phyloP scores from a whole-genome alignment of 2,888 invertebrate species.

The Andricus curvator region DNA sequence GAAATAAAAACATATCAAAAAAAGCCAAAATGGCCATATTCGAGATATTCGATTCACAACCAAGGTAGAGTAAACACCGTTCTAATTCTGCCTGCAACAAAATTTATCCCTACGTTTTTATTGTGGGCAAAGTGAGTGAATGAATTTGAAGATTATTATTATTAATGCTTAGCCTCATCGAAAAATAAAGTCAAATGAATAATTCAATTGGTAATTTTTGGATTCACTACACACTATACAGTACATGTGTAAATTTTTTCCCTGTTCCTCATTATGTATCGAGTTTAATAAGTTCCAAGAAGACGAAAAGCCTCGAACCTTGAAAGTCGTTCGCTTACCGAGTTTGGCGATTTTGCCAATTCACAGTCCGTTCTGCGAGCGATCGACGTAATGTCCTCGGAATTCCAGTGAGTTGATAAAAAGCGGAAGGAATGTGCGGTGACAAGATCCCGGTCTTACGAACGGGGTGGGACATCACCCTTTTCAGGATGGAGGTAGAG shows the following conservation, averaged over 20 bases:
- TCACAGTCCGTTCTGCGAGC: conserved; percentile 32
- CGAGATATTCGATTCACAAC: too few relatives aligned
- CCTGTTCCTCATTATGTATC: not conserved
- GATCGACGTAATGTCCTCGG: conserved; percentile 52
- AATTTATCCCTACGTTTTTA: too few relatives aligned
- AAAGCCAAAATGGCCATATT: too few relatives aligned
- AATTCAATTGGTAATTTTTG: not conserved
- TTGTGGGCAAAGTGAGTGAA: too few relatives aligned
- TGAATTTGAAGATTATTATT: too few relatives aligned
- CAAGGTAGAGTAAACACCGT: too few relatives aligned
- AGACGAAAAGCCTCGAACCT: conserved; percentile 18
- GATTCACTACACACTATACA: not conserved
- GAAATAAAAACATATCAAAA: too few relatives aligned
- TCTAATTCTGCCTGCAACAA: too few relatives aligned
- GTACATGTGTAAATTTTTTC: not conserved
- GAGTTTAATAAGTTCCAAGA: conserved; percentile 18
- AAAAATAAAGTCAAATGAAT: too few relatives aligned
- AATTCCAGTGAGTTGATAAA: conserved; percentile 54
- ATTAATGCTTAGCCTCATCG: too few relatives aligned
- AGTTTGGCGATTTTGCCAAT: conserved; percentile 38
- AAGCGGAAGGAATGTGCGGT: conserved; percentile 54
- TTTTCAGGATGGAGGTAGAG: conserved; percentile 43
- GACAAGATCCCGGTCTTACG: conserved; percentile 49
- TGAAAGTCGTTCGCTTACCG: conserved; percentile 15
- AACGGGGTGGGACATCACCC: conserved; percentile 55